These are phyloP conservation scores for Scaptomyza reducta DNA, from an alignment of 2,888 invertebrate genomes.

Conservation along the genomic window DNA sequence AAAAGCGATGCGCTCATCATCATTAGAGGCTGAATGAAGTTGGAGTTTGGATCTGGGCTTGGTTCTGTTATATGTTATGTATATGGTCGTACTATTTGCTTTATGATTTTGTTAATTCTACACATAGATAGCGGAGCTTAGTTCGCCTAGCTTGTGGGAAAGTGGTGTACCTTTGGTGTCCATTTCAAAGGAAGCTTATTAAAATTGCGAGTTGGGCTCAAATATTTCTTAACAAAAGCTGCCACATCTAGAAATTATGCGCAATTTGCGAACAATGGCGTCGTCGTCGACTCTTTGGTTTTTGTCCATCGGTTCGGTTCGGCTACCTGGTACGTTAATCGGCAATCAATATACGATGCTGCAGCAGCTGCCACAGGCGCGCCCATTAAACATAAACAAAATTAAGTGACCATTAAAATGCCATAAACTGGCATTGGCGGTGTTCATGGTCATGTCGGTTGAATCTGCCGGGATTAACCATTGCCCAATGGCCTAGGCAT, in stretches of 20 bases:
- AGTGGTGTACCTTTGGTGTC: slow-evolving; percentile 25
- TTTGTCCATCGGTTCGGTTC: slow-evolving; percentile 24
- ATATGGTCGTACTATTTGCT: slow-evolving; percentile 67
- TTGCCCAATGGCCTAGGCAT: slow-evolving; percentile 32
- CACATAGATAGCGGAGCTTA: slow-evolving; percentile 22
- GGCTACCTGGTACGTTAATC: slow-evolving; percentile 69
- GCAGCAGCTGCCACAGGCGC: slow-evolving; percentile 74
- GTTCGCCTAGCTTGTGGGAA: slow-evolving; percentile 47
- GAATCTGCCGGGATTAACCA: slow-evolving; percentile 61
- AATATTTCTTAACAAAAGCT: slow-evolving; percentile 53
- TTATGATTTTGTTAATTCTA: slow-evolving; percentile 78
- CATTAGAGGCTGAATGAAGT: slow-evolving; percentile 61
- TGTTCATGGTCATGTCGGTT: slow-evolving; percentile 73
- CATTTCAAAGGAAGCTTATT: slow-evolving; percentile 63
- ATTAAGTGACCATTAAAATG: slow-evolving; percentile 85
- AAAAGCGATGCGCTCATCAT: slow-evolving; percentile 80
- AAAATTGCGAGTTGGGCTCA: slow-evolving; percentile 62
- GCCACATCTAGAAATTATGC: slow-evolving; percentile 63
- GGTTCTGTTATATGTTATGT: slow-evolving; percentile 38
- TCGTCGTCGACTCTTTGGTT: slow-evolving; percentile 26
- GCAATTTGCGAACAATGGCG: slow-evolving; percentile 75
- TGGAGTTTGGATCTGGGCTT: slow-evolving; percentile 7
- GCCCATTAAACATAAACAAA: slow-evolving; percentile 84
- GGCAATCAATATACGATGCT: slow-evolving; percentile 67
- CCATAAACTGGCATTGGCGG: slow-evolving; percentile 83